Evolutionary conservation across 2,888 invertebrate genomes (phyloP).

Genomic region (Yponomeuta sedellus): DNA sequence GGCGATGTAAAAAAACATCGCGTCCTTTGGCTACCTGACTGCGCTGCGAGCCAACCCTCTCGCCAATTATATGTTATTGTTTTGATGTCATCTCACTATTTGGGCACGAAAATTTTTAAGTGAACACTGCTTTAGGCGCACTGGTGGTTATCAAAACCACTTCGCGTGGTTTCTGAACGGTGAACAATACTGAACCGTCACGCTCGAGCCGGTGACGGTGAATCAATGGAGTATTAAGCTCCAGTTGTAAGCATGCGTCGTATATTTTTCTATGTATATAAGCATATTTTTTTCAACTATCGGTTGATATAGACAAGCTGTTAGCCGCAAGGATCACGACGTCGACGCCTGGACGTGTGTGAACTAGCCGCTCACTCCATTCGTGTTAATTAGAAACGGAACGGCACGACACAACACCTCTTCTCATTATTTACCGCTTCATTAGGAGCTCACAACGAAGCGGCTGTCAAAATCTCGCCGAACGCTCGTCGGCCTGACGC

Average conservation of each 20-base stretch:
- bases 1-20: constrained; percentile 53
- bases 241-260: no score
- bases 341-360: constrained; percentile 34
- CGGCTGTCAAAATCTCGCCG: constrained; percentile 68
- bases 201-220: no score
- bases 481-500: constrained; percentile 49
- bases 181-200: no score
- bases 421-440: constrained; percentile 74
- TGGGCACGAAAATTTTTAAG: constrained; percentile 25
- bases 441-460: constrained; percentile 68
- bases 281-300: constrained; percentile 28
- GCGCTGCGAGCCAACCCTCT: constrained; percentile 32
- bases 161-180: no score
- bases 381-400: constrained; percentile 66
- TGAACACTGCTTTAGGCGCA: no score
- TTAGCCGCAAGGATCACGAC: constrained; percentile 32
- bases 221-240: no score
- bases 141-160: no score
- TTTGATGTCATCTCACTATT: constrained; percentile 35
- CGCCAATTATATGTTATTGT: constrained; percentile 29
- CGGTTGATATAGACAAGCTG: constrained; percentile 21
- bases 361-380: constrained; percentile 42
- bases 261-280: no score
- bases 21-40: constrained; percentile 34
- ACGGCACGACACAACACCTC: constrained; percentile 62